Percentiles rank a stretch among this genome's conserved stretches.
Evolutionary conservation across 2,888 invertebrate genomes (phyloP).

Genomic region (Deroplatys truncata): DNA sequence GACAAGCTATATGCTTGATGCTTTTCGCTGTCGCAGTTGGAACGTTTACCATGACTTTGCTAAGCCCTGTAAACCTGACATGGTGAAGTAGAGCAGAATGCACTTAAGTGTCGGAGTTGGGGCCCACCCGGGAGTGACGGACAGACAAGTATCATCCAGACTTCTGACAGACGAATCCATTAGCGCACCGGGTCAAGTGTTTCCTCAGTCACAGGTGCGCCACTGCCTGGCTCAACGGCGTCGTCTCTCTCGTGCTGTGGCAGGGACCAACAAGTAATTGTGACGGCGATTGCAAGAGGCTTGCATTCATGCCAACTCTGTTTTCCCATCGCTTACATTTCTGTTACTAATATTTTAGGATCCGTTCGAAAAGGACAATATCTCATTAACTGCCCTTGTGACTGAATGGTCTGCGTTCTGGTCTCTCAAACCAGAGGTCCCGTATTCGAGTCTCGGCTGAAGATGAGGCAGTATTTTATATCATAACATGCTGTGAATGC

Average conservation of each 20-base stretch:
- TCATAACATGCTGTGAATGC: too few species aligned
- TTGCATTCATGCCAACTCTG: too few species aligned
- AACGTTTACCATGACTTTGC: neutral
- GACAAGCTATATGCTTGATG: neutral
- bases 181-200: neutral
- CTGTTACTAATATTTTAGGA: too few species aligned
- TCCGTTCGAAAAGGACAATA: too few species aligned
- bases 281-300: too few species aligned
- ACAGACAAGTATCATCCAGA: neutral
- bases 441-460: too few species aligned
- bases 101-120: neutral
- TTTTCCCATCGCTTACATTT: too few species aligned
- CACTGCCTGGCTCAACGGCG: neutral
- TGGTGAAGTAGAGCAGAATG: neutral
- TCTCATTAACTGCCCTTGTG: too few species aligned
- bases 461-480: too few species aligned
- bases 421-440: too few species aligned
- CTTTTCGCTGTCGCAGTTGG: neutral
- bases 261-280: too few species aligned
- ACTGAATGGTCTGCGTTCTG: too few species aligned
- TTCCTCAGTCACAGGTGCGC: neutral
- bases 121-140: neutral
- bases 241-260: neutral
- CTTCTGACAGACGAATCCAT: neutral
- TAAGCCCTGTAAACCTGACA: neutral